Percentiles rank a stretch among this genome's conserved stretches.
phyloP scores from a whole-genome alignment of 2,113 vertebrate species.

The Passer montanus region DNA sequence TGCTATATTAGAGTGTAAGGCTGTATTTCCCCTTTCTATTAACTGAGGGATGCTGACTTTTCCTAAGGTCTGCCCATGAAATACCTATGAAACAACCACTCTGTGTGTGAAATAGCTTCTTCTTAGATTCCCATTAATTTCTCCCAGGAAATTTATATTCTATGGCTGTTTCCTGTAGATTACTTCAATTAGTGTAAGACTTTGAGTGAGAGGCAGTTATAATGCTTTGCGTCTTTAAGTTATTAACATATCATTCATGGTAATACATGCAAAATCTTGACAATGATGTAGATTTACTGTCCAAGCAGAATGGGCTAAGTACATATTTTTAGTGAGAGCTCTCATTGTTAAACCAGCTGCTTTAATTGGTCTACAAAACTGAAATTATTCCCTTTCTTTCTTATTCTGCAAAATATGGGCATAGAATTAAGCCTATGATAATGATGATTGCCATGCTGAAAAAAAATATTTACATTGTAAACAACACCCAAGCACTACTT shows the following conservation, averaged over 20 bases:
- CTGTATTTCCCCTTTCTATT: not conserved
- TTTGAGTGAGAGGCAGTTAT: not conserved
- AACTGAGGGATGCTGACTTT: not conserved
- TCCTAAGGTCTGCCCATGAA: not conserved
- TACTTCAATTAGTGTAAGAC: not conserved
- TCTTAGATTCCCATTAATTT: not conserved
- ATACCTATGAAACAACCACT: not conserved
- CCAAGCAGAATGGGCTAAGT: not conserved
- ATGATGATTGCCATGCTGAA: not conserved
- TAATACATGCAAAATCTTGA: not conserved
- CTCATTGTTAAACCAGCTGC: not conserved
- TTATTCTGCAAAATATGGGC: not conserved
- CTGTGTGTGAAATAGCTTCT: not conserved
- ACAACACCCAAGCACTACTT: not conserved
- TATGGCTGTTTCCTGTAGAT: not conserved
- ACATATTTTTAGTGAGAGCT: not conserved
- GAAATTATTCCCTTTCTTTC: not conserved
- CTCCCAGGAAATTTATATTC: not conserved
- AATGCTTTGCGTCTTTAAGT: not conserved
- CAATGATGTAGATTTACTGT: not conserved
- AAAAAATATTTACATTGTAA: conserved; percentile 52
- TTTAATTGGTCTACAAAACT: not conserved
- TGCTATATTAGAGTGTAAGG: not conserved
- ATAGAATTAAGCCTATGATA: not conserved
- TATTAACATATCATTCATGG: not conserved